Evolutionary conservation across 2,888 invertebrate species (phyloP).

Genomic region (Papilio demoleus): DNA sequence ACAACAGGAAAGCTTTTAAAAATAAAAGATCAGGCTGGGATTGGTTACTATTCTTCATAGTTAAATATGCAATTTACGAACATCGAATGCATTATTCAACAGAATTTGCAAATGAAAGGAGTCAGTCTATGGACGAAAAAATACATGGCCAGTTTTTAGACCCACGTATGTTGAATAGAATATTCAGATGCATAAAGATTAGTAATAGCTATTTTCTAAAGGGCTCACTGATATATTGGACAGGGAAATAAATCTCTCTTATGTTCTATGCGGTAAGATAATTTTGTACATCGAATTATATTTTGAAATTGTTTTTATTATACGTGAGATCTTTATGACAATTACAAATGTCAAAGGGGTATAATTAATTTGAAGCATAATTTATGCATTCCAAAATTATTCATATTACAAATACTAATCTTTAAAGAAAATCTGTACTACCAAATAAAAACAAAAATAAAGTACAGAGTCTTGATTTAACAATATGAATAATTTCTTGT

Average conservation of each 20-base stretch:
- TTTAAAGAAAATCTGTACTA: no score
- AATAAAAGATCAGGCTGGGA: not conserved
- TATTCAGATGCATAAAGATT: not conserved
- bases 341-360: no score
- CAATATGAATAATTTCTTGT: no score
- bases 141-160: not conserved
- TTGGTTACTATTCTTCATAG: not conserved
- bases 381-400: no score
- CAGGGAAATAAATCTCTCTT: not conserved
- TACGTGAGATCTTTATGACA: not conserved
- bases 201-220: not conserved
- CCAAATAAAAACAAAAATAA: no score
- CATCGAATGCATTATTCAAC: conserved; percentile 17
- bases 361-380: no score
- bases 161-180: not conserved
- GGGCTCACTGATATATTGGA: not conserved
- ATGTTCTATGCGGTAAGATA: no score
- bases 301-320: no score
- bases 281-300: no score
- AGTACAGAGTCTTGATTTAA: no score
- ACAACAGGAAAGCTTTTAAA: not conserved
- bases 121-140: conserved; percentile 32
- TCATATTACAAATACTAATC: no score
- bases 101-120: conserved; percentile 17
- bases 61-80: conserved; percentile 13